Conservation (phyloP, 1,140 invertebrate species). For the Drosophila triauraria region DNA sequence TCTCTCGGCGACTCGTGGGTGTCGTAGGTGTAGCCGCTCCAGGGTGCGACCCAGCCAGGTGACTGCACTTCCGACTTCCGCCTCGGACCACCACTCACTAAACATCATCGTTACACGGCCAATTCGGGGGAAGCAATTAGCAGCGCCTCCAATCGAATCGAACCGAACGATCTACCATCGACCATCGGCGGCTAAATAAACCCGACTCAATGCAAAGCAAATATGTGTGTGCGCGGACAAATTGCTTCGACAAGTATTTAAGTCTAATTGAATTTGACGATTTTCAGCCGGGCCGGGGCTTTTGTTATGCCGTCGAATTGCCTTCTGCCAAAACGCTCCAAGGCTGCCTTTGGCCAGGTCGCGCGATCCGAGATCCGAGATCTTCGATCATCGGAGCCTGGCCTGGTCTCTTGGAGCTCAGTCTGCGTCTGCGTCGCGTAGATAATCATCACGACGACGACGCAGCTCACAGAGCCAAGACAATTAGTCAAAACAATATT, state of each 20-base stretch:
- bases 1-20: too few species aligned
- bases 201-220: constrained; percentile 80
- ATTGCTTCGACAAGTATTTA: constrained; percentile 81
- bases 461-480: constrained; percentile 38
- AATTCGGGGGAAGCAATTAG: constrained; percentile 70
- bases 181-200: constrained; percentile 62
- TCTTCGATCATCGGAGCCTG: constrained; percentile 45
- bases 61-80: constrained; percentile 72
- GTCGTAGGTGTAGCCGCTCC: background rate
- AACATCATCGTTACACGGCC: constrained; percentile 56
- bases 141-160: constrained; percentile 33
- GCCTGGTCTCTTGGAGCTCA: constrained; percentile 1
- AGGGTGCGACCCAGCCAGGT: constrained; percentile 18
- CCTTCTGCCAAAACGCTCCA: constrained; percentile 74
- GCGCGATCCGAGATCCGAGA: constrained; percentile 5
- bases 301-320: constrained; percentile 27
- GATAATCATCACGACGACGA: constrained; percentile 73
- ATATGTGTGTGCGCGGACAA: constrained; percentile 58
- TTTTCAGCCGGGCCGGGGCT: constrained; percentile 38
- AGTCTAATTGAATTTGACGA: constrained; percentile 82
- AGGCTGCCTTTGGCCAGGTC: constrained; percentile 56
- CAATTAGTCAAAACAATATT: constrained; percentile 82
- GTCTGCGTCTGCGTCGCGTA: constrained; percentile 14
- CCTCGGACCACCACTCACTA: constrained; percentile 18
- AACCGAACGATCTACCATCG: constrained; percentile 31